Evolutionary conservation across 2,888 invertebrate genomes (phyloP).

Genomic region (Dasysyrphus tricinctus): DNA sequence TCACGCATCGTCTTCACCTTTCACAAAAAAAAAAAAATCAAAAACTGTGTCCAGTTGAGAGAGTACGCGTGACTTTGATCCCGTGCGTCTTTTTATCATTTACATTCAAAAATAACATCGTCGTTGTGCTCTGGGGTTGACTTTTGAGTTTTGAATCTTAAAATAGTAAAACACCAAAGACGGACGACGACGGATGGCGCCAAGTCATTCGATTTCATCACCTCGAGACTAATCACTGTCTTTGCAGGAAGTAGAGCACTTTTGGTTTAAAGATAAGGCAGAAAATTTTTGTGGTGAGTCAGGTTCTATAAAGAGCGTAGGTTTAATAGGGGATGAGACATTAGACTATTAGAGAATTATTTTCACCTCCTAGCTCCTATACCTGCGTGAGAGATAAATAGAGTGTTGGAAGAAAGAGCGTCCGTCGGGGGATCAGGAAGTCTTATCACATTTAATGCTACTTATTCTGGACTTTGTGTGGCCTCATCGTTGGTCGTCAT

Average conservation of each 20-base stretch:
- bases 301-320: slow-evolving; percentile 27
- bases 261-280: slow-evolving; percentile 45
- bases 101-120: slow-evolving; percentile 1
- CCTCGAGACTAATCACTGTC: slow-evolving; percentile 45
- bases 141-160: slow-evolving; percentile 22
- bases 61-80: slow-evolving; percentile 52
- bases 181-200: slow-evolving; percentile 39
- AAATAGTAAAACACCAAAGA: slow-evolving; percentile 38
- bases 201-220: slow-evolving; percentile 63
- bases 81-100: slow-evolving; percentile 28
- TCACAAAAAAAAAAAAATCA: background rate
- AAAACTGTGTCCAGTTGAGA: background rate
- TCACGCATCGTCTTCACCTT: slow-evolving; percentile 33
- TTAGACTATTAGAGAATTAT: slow-evolving; percentile 3
- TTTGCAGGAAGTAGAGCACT: slow-evolving; percentile 64
- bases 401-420: background rate
- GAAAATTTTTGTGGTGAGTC: slow-evolving; percentile 47
- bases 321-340: background rate
- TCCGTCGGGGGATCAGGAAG: slow-evolving; percentile 27
- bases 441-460: slow-evolving; percentile 42
- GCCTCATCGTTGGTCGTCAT: slow-evolving; percentile 10
- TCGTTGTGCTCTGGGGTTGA: background rate
- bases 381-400: background rate
- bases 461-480: slow-evolving; percentile 41
- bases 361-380: background rate